Conservation (phyloP, 2,797 vertebrate genomes). For the Numenius phaeopus region DNA sequence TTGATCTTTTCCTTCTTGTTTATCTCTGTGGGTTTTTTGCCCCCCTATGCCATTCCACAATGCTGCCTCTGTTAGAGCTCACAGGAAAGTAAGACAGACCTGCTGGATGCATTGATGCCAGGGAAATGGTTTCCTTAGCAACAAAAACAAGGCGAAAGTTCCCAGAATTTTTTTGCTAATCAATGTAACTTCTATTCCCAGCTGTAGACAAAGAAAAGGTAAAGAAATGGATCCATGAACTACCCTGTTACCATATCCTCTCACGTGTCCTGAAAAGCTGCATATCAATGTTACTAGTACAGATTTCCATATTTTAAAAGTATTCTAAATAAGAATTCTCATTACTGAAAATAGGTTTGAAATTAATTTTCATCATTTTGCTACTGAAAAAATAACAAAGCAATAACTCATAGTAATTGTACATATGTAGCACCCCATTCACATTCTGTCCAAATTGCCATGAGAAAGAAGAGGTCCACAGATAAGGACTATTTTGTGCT, state of each 20-base stretch:
- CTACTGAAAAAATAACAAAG: not conserved
- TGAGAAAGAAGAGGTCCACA: not conserved
- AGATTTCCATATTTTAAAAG: not conserved
- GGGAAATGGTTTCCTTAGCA: slow-evolving; percentile 74
- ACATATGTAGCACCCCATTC: not conserved
- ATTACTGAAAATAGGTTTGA: not conserved
- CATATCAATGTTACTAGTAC: not conserved
- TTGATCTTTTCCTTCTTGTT: slow-evolving; percentile 62
- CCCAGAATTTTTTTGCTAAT: slow-evolving; percentile 46
- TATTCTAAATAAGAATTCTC: not conserved
- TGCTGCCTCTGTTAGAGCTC: slow-evolving; percentile 63
- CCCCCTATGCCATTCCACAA: slow-evolving; percentile 38
- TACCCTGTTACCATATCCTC: not conserved
- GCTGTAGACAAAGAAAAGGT: not conserved
- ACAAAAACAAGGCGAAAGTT: slow-evolving; percentile 70
- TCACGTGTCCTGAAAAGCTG: not conserved
- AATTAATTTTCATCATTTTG: not conserved
- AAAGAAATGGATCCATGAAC: not conserved
- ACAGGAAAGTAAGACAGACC: slow-evolving; percentile 39
- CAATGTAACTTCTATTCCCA: slow-evolving; percentile 52
- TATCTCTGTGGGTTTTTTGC: slow-evolving; percentile 13
- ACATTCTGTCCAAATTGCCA: not conserved
- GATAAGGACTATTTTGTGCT: not conserved
- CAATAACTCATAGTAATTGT: not conserved
- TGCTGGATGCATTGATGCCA: slow-evolving; percentile 61